phyloP scores from a whole-genome alignment of 2,888 invertebrate species.

The Orgyia antiqua region DNA sequence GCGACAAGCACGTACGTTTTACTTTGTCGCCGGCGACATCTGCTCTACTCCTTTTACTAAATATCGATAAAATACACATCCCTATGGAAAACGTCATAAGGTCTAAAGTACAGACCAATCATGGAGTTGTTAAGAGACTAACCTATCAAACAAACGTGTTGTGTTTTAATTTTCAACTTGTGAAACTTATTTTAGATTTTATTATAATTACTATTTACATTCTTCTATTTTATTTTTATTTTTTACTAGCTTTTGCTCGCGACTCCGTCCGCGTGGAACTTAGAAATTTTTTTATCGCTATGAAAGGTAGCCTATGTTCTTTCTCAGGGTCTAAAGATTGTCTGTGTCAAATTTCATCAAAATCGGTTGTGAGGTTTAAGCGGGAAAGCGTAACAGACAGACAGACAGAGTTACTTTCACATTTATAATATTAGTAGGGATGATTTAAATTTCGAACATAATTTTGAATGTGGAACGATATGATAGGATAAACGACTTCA shows the following conservation, averaged over 20 bases:
- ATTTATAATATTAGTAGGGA: too few species aligned
- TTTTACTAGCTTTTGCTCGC: too few species aligned
- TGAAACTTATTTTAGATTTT: constrained; percentile 48
- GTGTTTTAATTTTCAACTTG: constrained; percentile 58
- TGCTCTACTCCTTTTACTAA: constrained; percentile 31
- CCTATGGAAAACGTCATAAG: constrained; percentile 30
- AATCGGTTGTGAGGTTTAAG: too few species aligned
- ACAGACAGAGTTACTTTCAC: too few species aligned
- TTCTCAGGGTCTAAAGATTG: too few species aligned
- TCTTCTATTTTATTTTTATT: too few species aligned
- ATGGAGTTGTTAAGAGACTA: constrained; percentile 25
- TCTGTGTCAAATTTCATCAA: too few species aligned
- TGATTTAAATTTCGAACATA: constrained; percentile 3
- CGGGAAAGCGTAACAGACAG: too few species aligned
- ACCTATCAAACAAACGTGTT: constrained; percentile 42
- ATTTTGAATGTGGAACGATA: constrained; percentile 16
- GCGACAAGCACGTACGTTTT: constrained; percentile 68
- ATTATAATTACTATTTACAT: constrained; percentile 30
- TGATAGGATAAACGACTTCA: constrained; percentile 40
- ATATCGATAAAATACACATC: constrained; percentile 11
- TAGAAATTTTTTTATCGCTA: too few species aligned
- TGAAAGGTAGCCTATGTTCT: too few species aligned
- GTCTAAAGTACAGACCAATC: constrained; percentile 20
- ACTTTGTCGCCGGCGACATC: constrained; percentile 74
- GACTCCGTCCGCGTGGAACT: too few species aligned